Evolutionary conservation across 2,113 vertebrate genomes (phyloP), one percentile per base, ranked within the genome.

Genomic region (Gavialis gangeticus): DNA sequence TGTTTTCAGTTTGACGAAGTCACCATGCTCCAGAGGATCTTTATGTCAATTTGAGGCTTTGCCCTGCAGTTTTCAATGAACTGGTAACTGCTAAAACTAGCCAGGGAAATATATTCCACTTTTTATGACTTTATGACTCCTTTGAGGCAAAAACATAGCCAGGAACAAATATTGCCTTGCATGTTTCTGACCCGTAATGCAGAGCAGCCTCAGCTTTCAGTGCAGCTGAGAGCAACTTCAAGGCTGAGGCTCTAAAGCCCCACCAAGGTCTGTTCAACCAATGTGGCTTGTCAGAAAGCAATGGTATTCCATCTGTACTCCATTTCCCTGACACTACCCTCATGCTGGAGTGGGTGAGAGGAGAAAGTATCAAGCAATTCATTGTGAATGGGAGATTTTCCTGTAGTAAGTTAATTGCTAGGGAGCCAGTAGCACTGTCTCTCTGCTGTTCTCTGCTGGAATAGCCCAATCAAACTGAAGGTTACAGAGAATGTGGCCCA

Each of bases 351-450:
- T 19, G 37, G 0, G 0, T 27, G 37, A 91, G 18, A 86, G 25
- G 28, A 71, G 17, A 54, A 30, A 62, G 73, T 0, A 0, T 1
- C 28, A 30, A 91, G 25, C 1, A 62, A 7, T 9, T 67, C 9
- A 56, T 2, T 1, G 5, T 55, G 88, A 82, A 14, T 2, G 0
- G 1, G 10, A 3, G 0, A 19, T 92, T 86, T 93, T 14, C 9
- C n/a, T 22, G 27, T 37, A 59, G 3, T 10, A 89, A 64, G 59
- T 88, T 14, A 90, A 46, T 1, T 12, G 25, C 12, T 67, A 67
- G 9, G 5, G 30, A 69, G 30, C 19, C 34, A 12, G 67, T 37
- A 37, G 34, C 30, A 69, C 67, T 34, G n/a, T 12, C 67, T 69
- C 34, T 37, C 19, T 19, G 12, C 5, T 37, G 46, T 37, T n/a